phyloP scores from a whole-genome alignment of 1,140 invertebrate species.

The Sogatella furcifera region DNA sequence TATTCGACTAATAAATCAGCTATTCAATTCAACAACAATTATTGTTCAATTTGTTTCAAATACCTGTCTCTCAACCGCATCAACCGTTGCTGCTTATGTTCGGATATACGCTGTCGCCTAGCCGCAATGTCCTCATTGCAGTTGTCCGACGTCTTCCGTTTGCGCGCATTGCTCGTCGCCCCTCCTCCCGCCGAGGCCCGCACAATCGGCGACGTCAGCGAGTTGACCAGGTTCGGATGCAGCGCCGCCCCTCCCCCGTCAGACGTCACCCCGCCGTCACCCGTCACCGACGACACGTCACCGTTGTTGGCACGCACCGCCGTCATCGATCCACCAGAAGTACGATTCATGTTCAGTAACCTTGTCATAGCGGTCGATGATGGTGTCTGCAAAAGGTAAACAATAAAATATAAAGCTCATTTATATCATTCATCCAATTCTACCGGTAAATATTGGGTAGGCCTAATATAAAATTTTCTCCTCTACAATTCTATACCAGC shows the following conservation, averaged over 20 bases:
- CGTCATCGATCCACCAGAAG: not conserved
- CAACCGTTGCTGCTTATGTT: not conserved
- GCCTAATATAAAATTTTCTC: too few species aligned
- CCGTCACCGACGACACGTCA: not conserved
- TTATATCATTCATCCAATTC: too few species aligned
- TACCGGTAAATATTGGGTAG: too few species aligned
- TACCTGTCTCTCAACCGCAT: not conserved
- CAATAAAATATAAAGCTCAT: too few species aligned
- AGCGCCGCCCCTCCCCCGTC: not conserved
- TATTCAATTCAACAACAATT: too few species aligned
- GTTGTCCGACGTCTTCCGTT: constrained; percentile 1
- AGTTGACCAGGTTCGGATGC: not conserved
- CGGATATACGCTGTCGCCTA: not conserved
- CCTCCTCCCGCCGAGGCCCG: too few species aligned
- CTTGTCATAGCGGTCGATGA: not conserved
- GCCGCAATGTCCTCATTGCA: not conserved
- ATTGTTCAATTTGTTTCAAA: too few species aligned
- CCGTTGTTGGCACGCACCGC: not conserved
- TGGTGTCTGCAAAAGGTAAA: not conserved
- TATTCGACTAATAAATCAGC: too few species aligned
- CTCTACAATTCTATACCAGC: too few species aligned
- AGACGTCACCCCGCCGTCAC: not conserved
- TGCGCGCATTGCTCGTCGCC: not conserved
- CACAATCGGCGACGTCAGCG: not conserved
- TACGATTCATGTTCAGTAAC: not conserved